phyloP scores from a whole-genome alignment of 2,797 vertebrate genomes.

The Pygocentrus nattereri region DNA sequence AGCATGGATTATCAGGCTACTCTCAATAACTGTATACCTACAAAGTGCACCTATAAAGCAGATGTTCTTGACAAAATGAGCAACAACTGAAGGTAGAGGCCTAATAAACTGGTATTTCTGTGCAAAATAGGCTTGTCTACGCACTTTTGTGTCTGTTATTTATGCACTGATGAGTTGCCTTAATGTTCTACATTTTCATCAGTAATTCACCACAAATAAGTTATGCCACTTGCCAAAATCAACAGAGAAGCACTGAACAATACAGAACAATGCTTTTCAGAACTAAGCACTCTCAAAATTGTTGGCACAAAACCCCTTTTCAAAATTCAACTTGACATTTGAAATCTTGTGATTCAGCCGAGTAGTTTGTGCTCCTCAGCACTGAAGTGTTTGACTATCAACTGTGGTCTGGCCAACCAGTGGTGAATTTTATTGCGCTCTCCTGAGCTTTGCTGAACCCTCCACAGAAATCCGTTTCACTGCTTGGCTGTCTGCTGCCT shows the following conservation, averaged over 20 bases:
- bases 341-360: constrained; percentile 41
- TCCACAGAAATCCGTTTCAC: not conserved
- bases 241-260: constrained; percentile 30
- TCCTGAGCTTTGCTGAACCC: constrained; percentile 30
- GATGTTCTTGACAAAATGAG: not conserved
- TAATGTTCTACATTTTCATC: constrained; percentile 10
- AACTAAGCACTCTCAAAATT: constrained; percentile 53
- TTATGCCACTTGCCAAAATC: constrained; percentile 37
- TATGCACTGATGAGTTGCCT: not conserved
- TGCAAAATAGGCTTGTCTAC: not conserved
- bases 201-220: constrained; percentile 8
- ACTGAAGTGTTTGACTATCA: constrained; percentile 47
- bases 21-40: too few species aligned
- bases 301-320: constrained; percentile 50
- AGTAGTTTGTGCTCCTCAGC: constrained; percentile 16
- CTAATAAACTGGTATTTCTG: not conserved
- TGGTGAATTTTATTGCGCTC: constrained; percentile 34
- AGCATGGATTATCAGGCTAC: too few species aligned
- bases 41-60: not conserved
- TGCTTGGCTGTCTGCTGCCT: not conserved
- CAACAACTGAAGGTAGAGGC: not conserved
- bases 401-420: constrained; percentile 14
- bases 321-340: constrained; percentile 52
- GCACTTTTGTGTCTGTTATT: not conserved
- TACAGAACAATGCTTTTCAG: constrained; percentile 33